Conservation (phyloP, 2,888 invertebrate species). For the Ormyrus nitidulus region DNA sequence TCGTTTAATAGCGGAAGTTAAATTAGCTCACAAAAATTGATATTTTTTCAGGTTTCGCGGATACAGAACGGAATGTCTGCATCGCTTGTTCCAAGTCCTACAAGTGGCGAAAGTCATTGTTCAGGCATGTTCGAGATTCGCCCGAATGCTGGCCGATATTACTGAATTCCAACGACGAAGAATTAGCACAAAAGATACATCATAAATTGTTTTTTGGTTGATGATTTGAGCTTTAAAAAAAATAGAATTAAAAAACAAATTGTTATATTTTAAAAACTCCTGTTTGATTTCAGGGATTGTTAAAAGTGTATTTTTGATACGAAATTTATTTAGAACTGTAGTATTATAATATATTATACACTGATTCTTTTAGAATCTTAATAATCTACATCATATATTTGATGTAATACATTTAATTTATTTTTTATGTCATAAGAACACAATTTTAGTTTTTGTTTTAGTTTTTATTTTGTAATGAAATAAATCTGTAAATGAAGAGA, state of each 20-base stretch:
- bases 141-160: conserved; percentile 73
- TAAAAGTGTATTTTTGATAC: conserved; percentile 2
- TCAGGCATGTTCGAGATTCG: conserved; percentile 71
- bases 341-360: no score
- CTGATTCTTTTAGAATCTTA: no score
- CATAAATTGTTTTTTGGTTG: conserved; percentile 63
- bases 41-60: conserved; percentile 67
- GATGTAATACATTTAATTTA: no score
- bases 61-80: conserved; percentile 62
- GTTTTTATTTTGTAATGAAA: no score
- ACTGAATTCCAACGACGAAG: conserved; percentile 68
- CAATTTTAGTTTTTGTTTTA: no score
- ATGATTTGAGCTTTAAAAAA: no score
- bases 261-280: conserved; percentile 1
- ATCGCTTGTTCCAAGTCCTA: conserved; percentile 72
- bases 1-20: no score
- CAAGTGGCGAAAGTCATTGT: conserved; percentile 73
- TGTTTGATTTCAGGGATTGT: background rate
- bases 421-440: no score
- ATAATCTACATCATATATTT: no score
- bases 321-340: background rate
- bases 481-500: no score
- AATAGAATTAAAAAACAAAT: no score
- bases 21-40: no score
- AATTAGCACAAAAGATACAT: conserved; percentile 69